Conservation (phyloP, 1,140 invertebrate genomes). For the Drosophila bipectinata region DNA sequence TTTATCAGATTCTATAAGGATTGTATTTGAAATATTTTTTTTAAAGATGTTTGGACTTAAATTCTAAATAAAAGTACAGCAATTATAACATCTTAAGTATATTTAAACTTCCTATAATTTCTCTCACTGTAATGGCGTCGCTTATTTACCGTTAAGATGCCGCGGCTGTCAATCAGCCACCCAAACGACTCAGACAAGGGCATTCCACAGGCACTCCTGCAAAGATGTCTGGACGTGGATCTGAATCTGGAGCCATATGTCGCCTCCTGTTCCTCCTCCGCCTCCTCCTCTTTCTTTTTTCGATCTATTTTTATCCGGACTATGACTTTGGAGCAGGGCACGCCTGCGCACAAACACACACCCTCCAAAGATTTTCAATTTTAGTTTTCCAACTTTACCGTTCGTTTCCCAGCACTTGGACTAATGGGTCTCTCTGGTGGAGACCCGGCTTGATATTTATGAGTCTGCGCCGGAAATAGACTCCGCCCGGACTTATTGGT, state of each 20-base stretch:
- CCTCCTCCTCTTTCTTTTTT: not conserved
- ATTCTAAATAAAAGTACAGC: too few species aligned
- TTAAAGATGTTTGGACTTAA: not conserved
- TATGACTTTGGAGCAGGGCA: slow-evolving; percentile 27
- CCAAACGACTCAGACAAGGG: slow-evolving; percentile 40
- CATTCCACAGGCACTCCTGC: slow-evolving; percentile 78
- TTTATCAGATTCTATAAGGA: not conserved
- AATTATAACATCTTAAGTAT: not conserved
- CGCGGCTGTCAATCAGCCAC: slow-evolving; percentile 67
- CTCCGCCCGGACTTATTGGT: slow-evolving; percentile 28
- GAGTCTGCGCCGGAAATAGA: slow-evolving; percentile 68
- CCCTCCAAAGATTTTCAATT: slow-evolving; percentile 12
- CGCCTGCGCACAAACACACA: slow-evolving; percentile 57
- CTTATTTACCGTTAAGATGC: slow-evolving; percentile 77
- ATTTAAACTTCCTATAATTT: not conserved
- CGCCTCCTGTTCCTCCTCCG: slow-evolving; percentile 25
- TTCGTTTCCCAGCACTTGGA: slow-evolving; percentile 61
- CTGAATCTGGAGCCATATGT: slow-evolving; percentile 61
- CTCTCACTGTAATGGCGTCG: slow-evolving; percentile 48
- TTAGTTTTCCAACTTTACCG: slow-evolving; percentile 61
- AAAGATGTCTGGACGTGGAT: slow-evolving; percentile 54
- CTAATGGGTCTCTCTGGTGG: slow-evolving; percentile 58
- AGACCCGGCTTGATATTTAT: slow-evolving; percentile 61
- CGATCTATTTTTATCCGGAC: slow-evolving; percentile 35
- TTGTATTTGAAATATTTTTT: not conserved